A percentile compares a stretch with the other conserved stretches of the same genome.
phyloP scores from a whole-genome alignment of 2,888 invertebrate species.

The Leptarthrus brevirostris region DNA sequence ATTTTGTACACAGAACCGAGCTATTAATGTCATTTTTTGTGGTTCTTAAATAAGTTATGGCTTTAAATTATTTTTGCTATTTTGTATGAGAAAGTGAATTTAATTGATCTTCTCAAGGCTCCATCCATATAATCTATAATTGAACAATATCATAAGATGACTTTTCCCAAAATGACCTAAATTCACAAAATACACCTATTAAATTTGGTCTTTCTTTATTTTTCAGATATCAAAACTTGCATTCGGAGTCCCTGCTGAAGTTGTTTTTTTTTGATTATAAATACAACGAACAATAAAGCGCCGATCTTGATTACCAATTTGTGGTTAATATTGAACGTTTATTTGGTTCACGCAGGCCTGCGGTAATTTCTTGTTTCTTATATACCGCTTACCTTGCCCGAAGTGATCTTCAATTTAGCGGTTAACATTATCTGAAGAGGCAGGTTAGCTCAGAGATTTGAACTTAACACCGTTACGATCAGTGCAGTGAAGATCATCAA shows the following conservation, averaged over 20 bases:
- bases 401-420: constrained; percentile 25
- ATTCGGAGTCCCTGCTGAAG: too few species aligned
- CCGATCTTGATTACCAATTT: background rate
- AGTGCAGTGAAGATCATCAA: constrained; percentile 41
- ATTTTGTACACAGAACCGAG: too few species aligned
- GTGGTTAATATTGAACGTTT: background rate
- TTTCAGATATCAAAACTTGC: constrained; percentile 8
- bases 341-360: constrained; percentile 22
- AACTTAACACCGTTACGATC: constrained; percentile 24
- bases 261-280: background rate
- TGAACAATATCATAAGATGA: background rate
- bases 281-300: background rate
- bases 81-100: background rate
- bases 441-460: constrained; percentile 7
- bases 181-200: background rate
- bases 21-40: background rate
- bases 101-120: constrained; percentile 20
- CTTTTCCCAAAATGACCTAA: too few species aligned
- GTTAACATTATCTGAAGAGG: background rate
- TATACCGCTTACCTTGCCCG: constrained; percentile 14
- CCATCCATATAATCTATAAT: background rate
- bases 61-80: background rate
- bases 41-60: background rate
- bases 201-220: constrained; percentile 1
- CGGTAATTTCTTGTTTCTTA: constrained; percentile 24